Conservation (phyloP, 2,113 vertebrate genomes). For the Nycticorax nycticorax region DNA sequence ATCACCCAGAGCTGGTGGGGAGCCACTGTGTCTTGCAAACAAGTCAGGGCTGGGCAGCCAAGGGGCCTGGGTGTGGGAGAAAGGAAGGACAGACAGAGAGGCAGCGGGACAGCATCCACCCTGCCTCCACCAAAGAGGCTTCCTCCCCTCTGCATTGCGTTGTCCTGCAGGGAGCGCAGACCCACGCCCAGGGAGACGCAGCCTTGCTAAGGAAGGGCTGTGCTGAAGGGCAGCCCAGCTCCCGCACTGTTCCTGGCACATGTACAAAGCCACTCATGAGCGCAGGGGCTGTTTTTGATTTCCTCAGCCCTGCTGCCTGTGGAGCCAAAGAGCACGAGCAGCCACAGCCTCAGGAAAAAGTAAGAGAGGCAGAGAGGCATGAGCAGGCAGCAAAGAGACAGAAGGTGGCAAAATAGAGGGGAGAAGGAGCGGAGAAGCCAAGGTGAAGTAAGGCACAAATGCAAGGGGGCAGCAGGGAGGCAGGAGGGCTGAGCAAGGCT, state of each 20-base stretch:
- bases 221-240: background rate
- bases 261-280: rapidly evolving
- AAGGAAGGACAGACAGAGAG: background rate
- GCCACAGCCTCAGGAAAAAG: background rate
- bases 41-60: background rate
- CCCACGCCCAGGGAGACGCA: background rate
- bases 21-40: background rate
- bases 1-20: background rate
- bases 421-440: background rate
- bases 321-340: background rate
- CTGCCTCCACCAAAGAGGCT: background rate
- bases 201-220: background rate
- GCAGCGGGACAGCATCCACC: rapidly evolving
- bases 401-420: background rate
- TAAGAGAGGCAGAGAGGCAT: background rate
- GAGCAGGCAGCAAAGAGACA: background rate
- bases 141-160: background rate
- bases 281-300: background rate
- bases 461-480: background rate
- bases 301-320: background rate
- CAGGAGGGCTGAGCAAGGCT: background rate
- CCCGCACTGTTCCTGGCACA: background rate
- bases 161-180: background rate
- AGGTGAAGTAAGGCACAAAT: background rate
- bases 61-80: background rate